Evolutionary conservation across 2,797 vertebrate genomes (phyloP), one percentile per base, ranked within the genome.

Genomic region (Bovichtus variegatus): DNA sequence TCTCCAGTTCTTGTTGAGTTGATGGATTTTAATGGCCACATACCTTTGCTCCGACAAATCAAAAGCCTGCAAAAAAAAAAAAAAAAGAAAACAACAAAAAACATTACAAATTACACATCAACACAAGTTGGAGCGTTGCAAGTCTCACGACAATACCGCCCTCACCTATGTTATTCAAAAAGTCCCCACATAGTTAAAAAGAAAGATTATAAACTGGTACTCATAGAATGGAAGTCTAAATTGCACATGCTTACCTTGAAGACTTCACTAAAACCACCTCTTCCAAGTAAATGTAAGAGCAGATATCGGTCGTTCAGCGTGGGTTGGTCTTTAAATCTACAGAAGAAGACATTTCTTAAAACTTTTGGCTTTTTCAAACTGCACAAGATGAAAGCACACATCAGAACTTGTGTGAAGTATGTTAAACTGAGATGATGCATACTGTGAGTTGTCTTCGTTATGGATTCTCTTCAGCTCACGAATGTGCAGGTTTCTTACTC

Each of bases 401-500:
- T 11, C 2, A 40, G 34, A 66, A 47, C 25, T 15, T 2, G 9
- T 21, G 13, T 34, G 5, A 44, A 8, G 16, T 3, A n/a, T 3
- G 3, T 21, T 55, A 47, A 66, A 51, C 21, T 53, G 25, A 23
- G 27, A 27, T 3, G 16, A 55, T 38, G 89, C 98, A 74, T 95
- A 99, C 98, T 98, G 97, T 15, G 98, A 99, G 87, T 97, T 99
- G 95, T 99, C 98, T 95, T 99, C 98, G 69, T 99, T 99, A 87
- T 99, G 97, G 96, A 99, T 99, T 95, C 98, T 97, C 95, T 98
- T 99, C 82, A 99, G 95, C 93, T 99, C 98, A 84, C 98, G 96
- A 90, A 99, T 99, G 95, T 99, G 98, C 91, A 99, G 94, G 94
- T 98, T 99, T 88, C 98, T 95, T 82, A 99, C 97, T 79, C 98